Evolutionary conservation across 2,888 invertebrate genomes (phyloP).

Genomic region (Aphidius colemani): DNA sequence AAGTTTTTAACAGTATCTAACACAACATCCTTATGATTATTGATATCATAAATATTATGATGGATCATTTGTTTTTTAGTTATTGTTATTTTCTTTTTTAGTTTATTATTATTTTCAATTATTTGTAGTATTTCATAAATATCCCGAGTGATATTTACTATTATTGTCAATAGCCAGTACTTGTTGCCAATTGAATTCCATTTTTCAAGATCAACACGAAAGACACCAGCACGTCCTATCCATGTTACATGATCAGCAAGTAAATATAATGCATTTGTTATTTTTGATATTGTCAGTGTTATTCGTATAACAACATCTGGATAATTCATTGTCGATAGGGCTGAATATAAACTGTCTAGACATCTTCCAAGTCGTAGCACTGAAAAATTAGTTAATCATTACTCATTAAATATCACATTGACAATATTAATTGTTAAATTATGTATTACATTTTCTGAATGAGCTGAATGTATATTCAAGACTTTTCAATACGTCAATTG

Average conservation of each 20-base stretch:
- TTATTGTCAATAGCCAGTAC: slow-evolving; percentile 84
- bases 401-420: background rate
- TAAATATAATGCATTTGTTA: slow-evolving; percentile 79
- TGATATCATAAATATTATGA: slow-evolving; percentile 42
- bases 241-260: slow-evolving; percentile 87
- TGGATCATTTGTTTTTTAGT: slow-evolving; percentile 46
- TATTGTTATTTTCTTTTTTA: slow-evolving; percentile 19
- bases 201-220: slow-evolving; percentile 72
- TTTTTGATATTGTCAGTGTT: slow-evolving; percentile 77
- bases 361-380: slow-evolving; percentile 86
- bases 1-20: slow-evolving; percentile 84
- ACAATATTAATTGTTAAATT: too few relatives aligned
- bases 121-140: slow-evolving; percentile 79
- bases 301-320: slow-evolving; percentile 73
- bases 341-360: slow-evolving; percentile 78
- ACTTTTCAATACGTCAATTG: slow-evolving; percentile 77
- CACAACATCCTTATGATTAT: slow-evolving; percentile 69
- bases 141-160: slow-evolving; percentile 80
- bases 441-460: slow-evolving; percentile 77
- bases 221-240: slow-evolving; percentile 75
- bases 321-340: slow-evolving; percentile 73
- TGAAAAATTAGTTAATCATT: slow-evolving; percentile 55
- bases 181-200: slow-evolving; percentile 77
- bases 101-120: slow-evolving; percentile 58
- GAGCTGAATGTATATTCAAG: slow-evolving; percentile 83